A percentile compares a stretch with the other conserved stretches of the same genome.
Evolutionary conservation across 2,888 invertebrate species (phyloP).

Genomic region (Scaptomyza polygonia): DNA sequence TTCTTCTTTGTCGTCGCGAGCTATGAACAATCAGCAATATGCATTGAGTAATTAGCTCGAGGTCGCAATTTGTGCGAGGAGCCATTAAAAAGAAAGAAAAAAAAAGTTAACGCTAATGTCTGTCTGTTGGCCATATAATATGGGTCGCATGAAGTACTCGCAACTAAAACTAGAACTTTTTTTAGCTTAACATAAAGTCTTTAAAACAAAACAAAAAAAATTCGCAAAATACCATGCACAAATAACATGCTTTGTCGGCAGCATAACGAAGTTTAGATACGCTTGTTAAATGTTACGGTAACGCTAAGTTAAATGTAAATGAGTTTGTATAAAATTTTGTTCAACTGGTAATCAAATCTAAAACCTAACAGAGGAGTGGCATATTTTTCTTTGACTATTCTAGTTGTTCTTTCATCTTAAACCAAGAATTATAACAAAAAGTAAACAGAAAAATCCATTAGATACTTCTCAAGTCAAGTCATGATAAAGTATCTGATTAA

Average conservation of each 20-base stretch:
- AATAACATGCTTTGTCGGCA: background rate
- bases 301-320: background rate
- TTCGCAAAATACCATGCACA: too few species aligned
- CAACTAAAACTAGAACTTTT: constrained; percentile 71
- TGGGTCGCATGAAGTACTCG: constrained; percentile 56
- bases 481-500: constrained; percentile 47
- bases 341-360: background rate
- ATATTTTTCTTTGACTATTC: background rate
- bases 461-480: constrained; percentile 53
- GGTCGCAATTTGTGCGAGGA: constrained; percentile 50
- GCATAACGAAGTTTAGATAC: constrained; percentile 28
- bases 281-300: constrained; percentile 6
- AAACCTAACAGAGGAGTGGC: background rate
- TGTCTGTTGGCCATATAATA: constrained; percentile 50
- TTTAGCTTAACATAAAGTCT: too few species aligned
- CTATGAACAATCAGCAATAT: constrained; percentile 23
- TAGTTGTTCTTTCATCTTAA: background rate
- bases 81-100: constrained; percentile 22
- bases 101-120: constrained; percentile 19
- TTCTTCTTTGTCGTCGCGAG: constrained; percentile 2
- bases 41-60: constrained; percentile 37
- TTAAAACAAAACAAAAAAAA: too few species aligned
- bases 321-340: background rate
- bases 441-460: constrained; percentile 31
- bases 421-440: constrained; percentile 15